These are phyloP conservation scores for Sympetrum striolatum DNA, from an alignment of 2,888 invertebrate genomes.

Conservation along the genomic window DNA sequence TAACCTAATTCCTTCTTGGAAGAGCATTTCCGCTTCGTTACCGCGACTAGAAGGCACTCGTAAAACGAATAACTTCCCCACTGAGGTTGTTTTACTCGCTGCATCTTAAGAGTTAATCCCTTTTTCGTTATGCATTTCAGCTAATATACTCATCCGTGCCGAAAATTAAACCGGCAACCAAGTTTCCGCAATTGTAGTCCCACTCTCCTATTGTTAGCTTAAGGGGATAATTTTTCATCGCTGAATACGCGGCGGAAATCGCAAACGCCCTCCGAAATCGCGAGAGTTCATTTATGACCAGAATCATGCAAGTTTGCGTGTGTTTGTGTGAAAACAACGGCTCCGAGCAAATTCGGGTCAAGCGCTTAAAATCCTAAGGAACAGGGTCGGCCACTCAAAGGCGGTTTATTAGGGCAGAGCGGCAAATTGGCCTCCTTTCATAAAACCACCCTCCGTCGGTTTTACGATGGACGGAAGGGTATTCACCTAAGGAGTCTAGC, in stretches of 20 bases:
- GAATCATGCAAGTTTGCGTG: neutral
- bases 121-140: no score
- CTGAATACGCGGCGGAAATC: neutral
- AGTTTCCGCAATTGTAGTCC: no score
- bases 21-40: no score
- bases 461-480: neutral
- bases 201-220: no score
- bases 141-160: no score
- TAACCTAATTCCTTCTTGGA: no score
- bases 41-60: no score
- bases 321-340: neutral
- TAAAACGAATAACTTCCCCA: no score
- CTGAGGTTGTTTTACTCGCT: no score
- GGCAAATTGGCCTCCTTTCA: neutral
- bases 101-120: no score
- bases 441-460: neutral
- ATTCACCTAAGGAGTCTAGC: neutral
- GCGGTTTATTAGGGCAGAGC: neutral
- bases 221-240: no score
- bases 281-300: neutral
- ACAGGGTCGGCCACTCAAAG: neutral
- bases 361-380: neutral
- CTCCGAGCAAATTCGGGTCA: neutral
- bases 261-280: neutral
- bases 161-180: no score